Base-by-base conservation (phyloP, 2,113 vertebrate genomes). In the Hippocampus zosterae region DNA sequence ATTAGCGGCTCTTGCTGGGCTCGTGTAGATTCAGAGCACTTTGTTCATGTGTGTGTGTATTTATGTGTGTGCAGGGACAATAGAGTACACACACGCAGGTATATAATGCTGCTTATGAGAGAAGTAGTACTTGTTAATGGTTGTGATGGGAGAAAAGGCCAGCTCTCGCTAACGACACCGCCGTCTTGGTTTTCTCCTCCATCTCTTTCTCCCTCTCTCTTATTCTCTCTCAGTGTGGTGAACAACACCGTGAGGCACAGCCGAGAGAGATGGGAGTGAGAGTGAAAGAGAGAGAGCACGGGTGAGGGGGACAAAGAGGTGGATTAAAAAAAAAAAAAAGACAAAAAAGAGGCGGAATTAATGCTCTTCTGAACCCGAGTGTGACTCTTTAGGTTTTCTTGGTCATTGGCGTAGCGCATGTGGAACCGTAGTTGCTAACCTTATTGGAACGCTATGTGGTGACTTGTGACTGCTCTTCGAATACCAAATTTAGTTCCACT, bases 1-100 rank as follows among this genome's bases (percentile, higher is more conserved):
- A 83, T 88, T 85, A 88, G 69, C 76, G 64, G 53, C 19, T 68
- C 52, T 73, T 63, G 12, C 57, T 33, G 72, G 61, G 52, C 77
- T 74, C 71, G 8, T 69, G 74, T 78, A 61, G 73, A 78, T 81
- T 76, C 65, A 1, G 27, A 60, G 15, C 27, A 33, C 16, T 42
- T 57, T 68, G 61, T 67, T 73, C 57, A 55, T 79, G 41, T 68
- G 69, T 73, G 61, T 68, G 64, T 63, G 63, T 67, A 46, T 63
- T n/a, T 65, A 33, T 5, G 41, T 77, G 29, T 65, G 67, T 66
- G 27, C 52, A 3, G 52, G 9, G n/a, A 19, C 8, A 25, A 33
- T 53, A 12, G 33, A 62, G 33, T 18, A 62, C 60, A n/a, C 60
- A 18, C 29, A 37, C 27, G 37, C 53, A 56, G n/a, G 55, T 23